A percentile compares a stretch with the other conserved stretches of the same genome.
Conservation (phyloP, 2,888 invertebrate genomes). For the Macroteleia sp. region DNA sequence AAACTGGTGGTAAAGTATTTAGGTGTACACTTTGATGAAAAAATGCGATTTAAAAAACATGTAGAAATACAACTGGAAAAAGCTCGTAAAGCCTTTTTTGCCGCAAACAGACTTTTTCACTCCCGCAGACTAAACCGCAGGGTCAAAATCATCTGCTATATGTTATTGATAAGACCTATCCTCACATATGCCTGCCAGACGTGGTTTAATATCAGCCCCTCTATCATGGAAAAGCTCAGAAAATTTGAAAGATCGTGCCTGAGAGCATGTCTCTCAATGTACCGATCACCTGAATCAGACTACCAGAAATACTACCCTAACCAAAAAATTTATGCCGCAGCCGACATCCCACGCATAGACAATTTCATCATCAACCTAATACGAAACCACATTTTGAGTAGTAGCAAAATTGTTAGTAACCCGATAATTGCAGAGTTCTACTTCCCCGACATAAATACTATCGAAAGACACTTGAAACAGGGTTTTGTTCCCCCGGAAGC, state of each 20-base stretch:
- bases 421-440: neutral
- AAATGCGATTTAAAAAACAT: neutral
- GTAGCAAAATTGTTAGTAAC: neutral
- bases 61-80: neutral
- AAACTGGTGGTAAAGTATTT: constrained; percentile 5
- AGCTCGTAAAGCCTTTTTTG: neutral
- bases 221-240: constrained; percentile 19
- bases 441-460: neutral
- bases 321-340: neutral
- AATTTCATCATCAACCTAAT: neutral
- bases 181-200: neutral
- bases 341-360: neutral
- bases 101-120: neutral
- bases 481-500: neutral
- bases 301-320: neutral
- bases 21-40: constrained; percentile 2
- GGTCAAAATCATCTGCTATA: neutral
- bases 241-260: constrained; percentile 16
- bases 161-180: constrained; percentile 12
- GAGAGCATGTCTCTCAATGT: constrained; percentile 1
- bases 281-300: neutral
- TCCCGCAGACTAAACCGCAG: neutral
- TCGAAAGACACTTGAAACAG: neutral
- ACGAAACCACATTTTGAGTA: no score
- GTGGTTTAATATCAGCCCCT: constrained; percentile 18